phyloP scores from a whole-genome alignment of 1,140 invertebrate genomes.

The Homarus americanus region DNA sequence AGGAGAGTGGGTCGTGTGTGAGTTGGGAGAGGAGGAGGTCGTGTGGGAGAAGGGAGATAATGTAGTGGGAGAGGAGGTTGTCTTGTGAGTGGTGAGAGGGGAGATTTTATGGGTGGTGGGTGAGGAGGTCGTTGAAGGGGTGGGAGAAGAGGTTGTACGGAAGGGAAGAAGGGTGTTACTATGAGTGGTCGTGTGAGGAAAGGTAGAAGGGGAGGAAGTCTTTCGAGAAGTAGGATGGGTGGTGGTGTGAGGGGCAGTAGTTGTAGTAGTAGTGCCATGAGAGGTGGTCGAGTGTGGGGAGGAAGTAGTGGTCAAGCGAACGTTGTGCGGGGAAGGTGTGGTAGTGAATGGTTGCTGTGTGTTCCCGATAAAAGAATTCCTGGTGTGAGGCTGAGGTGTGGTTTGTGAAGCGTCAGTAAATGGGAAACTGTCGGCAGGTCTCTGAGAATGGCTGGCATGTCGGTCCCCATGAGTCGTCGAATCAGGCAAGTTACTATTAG shows the following conservation, averaged over 20 bases:
- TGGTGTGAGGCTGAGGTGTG: background rate
- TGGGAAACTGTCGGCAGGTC: background rate
- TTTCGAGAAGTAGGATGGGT: background rate
- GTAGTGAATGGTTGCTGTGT: background rate
- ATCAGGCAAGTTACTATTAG: background rate
- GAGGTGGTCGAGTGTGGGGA: background rate
- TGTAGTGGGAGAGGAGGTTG: background rate
- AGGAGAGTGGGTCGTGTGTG: background rate
- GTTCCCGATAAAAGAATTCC: background rate
- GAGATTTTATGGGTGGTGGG: background rate
- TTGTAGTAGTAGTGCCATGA: background rate
- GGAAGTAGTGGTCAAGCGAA: background rate
- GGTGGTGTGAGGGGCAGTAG: background rate
- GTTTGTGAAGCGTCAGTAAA: background rate
- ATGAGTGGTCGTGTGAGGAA: background rate
- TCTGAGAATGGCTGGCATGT: background rate
- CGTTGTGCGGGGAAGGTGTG: background rate
- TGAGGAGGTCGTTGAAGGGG: background rate
- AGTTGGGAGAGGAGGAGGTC: background rate
- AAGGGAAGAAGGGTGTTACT: background rate
- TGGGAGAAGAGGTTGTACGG: background rate
- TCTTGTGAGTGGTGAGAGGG: background rate
- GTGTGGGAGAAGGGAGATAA: background rate
- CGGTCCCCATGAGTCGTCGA: background rate
- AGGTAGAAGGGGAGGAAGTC: background rate